Evolutionary conservation across 2,888 invertebrate genomes (phyloP).

Genomic region (Flabesymbios commensalis): DNA sequence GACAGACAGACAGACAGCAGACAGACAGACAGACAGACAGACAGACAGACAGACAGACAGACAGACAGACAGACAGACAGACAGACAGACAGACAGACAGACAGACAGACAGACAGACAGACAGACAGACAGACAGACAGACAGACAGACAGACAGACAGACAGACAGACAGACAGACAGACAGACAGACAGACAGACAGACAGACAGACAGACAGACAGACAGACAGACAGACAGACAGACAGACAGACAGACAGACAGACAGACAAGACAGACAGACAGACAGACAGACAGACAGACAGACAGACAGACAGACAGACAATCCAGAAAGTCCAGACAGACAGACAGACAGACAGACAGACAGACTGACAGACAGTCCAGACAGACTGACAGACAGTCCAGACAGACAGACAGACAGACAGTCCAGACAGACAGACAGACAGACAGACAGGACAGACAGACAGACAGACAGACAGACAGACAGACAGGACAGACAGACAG

Average conservation of each 20-base stretch:
- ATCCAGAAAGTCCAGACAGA: not conserved
- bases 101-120: conserved; percentile 8
- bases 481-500: conserved; percentile 9
- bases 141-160: conserved; percentile 17
- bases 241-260: conserved; percentile 8
- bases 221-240: conserved; percentile 8
- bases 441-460: conserved; percentile 4
- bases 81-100: conserved; percentile 5
- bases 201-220: conserved; percentile 12
- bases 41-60: conserved; percentile 8
- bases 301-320: conserved; percentile 9
- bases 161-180: conserved; percentile 14
- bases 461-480: conserved; percentile 3
- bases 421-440: not conserved
- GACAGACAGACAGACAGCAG: conserved; percentile 7
- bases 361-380: conserved; percentile 3
- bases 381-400: conserved; percentile 5
- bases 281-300: conserved; percentile 14
- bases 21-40: conserved; percentile 8
- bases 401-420: conserved; percentile 3
- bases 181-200: conserved; percentile 13
- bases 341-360: conserved; percentile 8
- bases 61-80: conserved; percentile 8
- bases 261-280: conserved; percentile 12
- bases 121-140: conserved; percentile 14